Evolutionary conservation across 2,888 invertebrate species (phyloP).

Genomic region (Oligia fasciuncula): DNA sequence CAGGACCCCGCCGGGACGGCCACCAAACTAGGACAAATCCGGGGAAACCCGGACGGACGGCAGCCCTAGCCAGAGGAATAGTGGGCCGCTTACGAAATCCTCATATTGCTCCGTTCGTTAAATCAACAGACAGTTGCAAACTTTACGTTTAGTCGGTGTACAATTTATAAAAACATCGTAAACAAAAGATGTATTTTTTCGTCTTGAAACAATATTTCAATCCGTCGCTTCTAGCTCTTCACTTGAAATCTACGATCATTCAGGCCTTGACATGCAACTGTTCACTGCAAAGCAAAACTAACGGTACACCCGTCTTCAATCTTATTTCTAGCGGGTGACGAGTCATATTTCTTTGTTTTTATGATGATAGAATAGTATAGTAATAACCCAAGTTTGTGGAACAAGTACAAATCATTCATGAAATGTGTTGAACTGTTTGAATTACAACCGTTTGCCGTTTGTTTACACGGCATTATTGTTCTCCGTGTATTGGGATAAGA

Average conservation of each 20-base stretch:
- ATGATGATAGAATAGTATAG: slow-evolving; percentile 51
- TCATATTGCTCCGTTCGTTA: slow-evolving; percentile 41
- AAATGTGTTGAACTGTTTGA: slow-evolving; percentile 77
- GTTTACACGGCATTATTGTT: slow-evolving; percentile 71
- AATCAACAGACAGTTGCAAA: slow-evolving; percentile 53
- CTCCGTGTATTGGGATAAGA: slow-evolving; percentile 67
- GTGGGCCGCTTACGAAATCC: slow-evolving; percentile 35
- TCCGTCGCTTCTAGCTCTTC: slow-evolving; percentile 66
- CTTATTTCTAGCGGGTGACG: slow-evolving; percentile 56
- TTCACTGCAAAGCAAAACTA: slow-evolving; percentile 60
- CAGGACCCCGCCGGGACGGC: too few relatives aligned
- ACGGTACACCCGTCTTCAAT: slow-evolving; percentile 49
- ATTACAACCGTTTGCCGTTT: slow-evolving; percentile 72
- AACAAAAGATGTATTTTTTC: slow-evolving; percentile 60
- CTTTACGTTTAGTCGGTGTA: slow-evolving; percentile 53
- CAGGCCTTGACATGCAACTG: slow-evolving; percentile 78
- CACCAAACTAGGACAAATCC: too few relatives aligned
- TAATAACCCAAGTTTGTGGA: slow-evolving; percentile 72
- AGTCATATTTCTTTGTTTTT: slow-evolving; percentile 61
- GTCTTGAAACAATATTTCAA: slow-evolving; percentile 59
- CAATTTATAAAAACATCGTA: slow-evolving; percentile 59
- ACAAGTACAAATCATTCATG: slow-evolving; percentile 84
- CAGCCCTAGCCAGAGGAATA: slow-evolving; percentile 42
- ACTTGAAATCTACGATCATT: slow-evolving; percentile 69
- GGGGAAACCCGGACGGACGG: too few relatives aligned